A percentile compares a stretch with the other conserved stretches of the same genome.
These are phyloP conservation scores for Tachystola acroxantha DNA, from an alignment of 2,888 invertebrate species.

Conservation along the genomic window DNA sequence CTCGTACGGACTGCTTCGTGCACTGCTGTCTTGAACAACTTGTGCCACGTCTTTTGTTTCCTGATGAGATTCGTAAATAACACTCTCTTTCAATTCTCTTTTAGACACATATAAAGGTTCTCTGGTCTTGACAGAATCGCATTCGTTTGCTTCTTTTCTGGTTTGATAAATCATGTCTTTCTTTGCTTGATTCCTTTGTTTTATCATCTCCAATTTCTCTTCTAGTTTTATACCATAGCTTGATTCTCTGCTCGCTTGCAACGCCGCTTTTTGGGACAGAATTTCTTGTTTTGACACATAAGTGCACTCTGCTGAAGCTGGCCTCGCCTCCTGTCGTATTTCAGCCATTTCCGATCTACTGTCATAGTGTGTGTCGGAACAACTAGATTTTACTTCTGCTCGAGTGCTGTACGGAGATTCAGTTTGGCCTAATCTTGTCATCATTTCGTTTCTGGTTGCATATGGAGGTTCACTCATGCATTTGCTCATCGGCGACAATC, in stretches of 20 bases:
- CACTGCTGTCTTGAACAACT: constrained; percentile 40
- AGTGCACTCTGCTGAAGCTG: constrained; percentile 68
- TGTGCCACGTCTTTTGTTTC: constrained; percentile 54
- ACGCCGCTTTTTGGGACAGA: constrained; percentile 68
- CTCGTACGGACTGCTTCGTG: constrained; percentile 69
- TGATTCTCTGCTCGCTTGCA: constrained; percentile 64
- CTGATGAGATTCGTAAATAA: constrained; percentile 73
- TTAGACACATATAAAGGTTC: constrained; percentile 73
- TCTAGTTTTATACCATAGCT: constrained; percentile 55
- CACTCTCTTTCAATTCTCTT: constrained; percentile 68
- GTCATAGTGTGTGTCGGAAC: constrained; percentile 58
- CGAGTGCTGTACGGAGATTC: constrained; percentile 61
- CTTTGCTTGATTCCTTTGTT: constrained; percentile 73
- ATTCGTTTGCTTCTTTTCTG: constrained; percentile 67
- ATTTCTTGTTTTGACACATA: constrained; percentile 74
- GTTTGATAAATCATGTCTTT: constrained; percentile 75
- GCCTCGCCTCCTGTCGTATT: constrained; percentile 45
- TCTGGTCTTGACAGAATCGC: constrained; percentile 60
- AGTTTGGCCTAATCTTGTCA: constrained; percentile 52
- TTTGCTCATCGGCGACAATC: constrained; percentile 63
- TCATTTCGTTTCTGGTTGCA: constrained; percentile 64
- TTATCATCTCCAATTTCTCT: constrained; percentile 72
- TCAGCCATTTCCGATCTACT: constrained; percentile 50
- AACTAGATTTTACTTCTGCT: constrained; percentile 63
- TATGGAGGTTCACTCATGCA: constrained; percentile 73